Evolutionary conservation across 2,113 vertebrate species (phyloP).

Genomic region (Syngnathus typhle): DNA sequence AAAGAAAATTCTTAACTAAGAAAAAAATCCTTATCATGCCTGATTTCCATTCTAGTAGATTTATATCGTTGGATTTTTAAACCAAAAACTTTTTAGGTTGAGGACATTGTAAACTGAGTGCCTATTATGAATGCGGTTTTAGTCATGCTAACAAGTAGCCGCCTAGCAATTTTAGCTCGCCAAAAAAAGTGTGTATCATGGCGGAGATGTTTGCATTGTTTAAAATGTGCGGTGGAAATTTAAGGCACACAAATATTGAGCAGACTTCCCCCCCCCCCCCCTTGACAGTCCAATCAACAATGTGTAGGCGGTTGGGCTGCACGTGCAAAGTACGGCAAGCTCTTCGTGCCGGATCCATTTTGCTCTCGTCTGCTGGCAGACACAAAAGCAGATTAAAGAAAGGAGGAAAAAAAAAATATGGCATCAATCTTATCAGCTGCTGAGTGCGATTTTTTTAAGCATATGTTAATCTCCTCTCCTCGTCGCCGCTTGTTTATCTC

Average conservation of each 20-base stretch:
- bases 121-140: neutral
- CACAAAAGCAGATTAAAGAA: slow-evolving; percentile 65
- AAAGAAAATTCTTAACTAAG: neutral
- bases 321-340: slow-evolving; percentile 61
- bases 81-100: too few species aligned
- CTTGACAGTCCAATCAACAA: slow-evolving; percentile 10
- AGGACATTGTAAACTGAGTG: too few species aligned
- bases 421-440: slow-evolving; percentile 71
- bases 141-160: neutral
- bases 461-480: slow-evolving; percentile 71
- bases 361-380: slow-evolving; percentile 55
- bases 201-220: neutral
- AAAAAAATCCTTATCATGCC: too few species aligned
- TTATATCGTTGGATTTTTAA: neutral
- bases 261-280: too few species aligned
- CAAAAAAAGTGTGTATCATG: neutral
- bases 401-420: neutral
- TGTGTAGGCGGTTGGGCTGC: slow-evolving; percentile 39
- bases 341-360: slow-evolving; percentile 55
- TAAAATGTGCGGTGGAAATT: neutral
- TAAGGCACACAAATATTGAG: neutral
- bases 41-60: too few species aligned
- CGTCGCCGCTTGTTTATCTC: slow-evolving; percentile 60
- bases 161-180: neutral
- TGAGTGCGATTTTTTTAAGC: slow-evolving; percentile 72